Conservation (phyloP, 2,113 vertebrate genomes). For the Thermophis baileyi region DNA sequence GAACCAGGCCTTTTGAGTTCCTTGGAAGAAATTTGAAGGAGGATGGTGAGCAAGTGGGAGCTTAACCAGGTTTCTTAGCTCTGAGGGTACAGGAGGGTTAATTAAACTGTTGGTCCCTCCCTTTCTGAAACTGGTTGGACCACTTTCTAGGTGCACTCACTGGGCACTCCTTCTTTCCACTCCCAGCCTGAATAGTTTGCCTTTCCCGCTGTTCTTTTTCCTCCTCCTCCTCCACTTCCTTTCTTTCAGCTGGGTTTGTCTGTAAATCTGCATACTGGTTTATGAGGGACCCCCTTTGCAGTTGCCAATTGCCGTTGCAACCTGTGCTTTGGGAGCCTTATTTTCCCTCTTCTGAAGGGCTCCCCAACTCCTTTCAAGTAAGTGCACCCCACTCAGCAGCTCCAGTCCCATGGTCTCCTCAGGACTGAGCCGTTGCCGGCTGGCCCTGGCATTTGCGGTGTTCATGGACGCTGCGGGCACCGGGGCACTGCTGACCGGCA, state of each 20-base stretch:
- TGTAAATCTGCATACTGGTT: too few relatives aligned
- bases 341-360: neutral
- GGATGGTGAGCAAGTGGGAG: too few relatives aligned
- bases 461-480: conserved; percentile 80
- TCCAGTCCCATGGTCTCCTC: conserved; percentile 43
- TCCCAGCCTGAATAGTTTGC: neutral
- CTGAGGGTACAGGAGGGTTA: neutral
- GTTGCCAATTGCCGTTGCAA: neutral
- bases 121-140: conserved; percentile 12
- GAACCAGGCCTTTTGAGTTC: too few relatives aligned
- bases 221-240: neutral
- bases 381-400: neutral
- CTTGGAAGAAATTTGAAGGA: neutral
- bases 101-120: neutral
- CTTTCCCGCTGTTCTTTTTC: neutral
- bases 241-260: neutral
- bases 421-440: conserved; percentile 79
- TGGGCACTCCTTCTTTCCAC: conserved; percentile 4
- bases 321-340: neutral
- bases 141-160: conserved; percentile 1
- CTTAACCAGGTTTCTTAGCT: neutral
- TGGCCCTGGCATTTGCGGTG: conserved; percentile 79
- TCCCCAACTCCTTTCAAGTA: neutral
- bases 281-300: neutral
- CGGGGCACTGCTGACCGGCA: conserved; percentile 74